phyloP scores from a whole-genome alignment of 2,797 vertebrate genomes.

The Halcyon leucocephala region DNA sequence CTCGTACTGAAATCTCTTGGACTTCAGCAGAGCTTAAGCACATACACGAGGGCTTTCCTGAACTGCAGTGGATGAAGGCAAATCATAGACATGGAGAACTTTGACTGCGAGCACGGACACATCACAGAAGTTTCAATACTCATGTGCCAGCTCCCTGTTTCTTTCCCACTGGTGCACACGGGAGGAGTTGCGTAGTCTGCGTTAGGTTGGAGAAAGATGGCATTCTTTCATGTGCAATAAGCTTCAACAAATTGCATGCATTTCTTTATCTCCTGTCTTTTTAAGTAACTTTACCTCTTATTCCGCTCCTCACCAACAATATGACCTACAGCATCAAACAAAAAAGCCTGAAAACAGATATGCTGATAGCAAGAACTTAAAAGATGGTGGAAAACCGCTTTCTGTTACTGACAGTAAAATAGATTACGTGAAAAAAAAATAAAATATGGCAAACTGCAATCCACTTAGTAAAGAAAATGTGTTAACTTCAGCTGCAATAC shows the following conservation, averaged over 20 bases:
- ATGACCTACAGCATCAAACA: background rate
- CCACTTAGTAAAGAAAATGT: conserved; percentile 14
- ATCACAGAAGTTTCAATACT: conserved; percentile 54
- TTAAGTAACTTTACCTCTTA: background rate
- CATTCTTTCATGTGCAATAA: conserved; percentile 65
- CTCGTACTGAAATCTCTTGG: conserved; percentile 4
- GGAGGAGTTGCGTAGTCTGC: background rate
- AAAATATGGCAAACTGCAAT: background rate
- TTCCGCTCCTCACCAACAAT: conserved; percentile 4
- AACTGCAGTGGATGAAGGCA: background rate
- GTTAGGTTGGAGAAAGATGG: conserved; percentile 12
- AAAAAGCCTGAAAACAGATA: conserved; percentile 13
- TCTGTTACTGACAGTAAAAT: conserved; percentile 18
- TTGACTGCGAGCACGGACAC: background rate
- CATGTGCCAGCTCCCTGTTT: conserved; percentile 19
- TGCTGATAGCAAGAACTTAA: background rate
- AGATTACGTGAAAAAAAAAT: conserved; percentile 25
- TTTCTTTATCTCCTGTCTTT: conserved; percentile 44
- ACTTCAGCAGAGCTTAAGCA: conserved; percentile 57
- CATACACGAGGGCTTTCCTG: conserved; percentile 33
- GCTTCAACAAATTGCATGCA: conserved; percentile 67
- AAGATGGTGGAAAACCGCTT: conserved; percentile 15
- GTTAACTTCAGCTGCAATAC: background rate
- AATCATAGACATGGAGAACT: conserved; percentile 7
- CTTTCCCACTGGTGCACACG: conserved; percentile 33